Conservation (phyloP, 2,797 vertebrate genomes). For the Argya squamiceps region DNA sequence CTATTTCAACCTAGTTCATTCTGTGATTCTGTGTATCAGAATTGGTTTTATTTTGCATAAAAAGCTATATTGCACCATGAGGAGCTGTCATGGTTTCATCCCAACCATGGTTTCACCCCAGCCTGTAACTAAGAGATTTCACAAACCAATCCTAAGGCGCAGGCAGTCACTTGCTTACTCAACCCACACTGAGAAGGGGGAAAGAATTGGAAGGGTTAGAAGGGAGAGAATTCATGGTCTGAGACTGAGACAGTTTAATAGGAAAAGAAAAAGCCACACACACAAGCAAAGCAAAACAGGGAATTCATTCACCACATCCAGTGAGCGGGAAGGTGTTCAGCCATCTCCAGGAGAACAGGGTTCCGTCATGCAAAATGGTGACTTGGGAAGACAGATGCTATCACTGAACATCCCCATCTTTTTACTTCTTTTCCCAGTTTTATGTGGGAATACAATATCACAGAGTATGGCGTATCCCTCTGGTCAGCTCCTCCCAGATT, state of each 20-base stretch:
- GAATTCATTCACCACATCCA: not conserved
- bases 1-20: not conserved
- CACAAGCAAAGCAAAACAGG: not conserved
- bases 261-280: accelerated
- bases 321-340: not conserved
- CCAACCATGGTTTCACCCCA: not conserved
- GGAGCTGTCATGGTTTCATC: not conserved
- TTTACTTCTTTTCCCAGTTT: not conserved
- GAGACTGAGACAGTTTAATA: not conserved
- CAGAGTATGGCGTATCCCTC: not conserved
- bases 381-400: not conserved
- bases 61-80: not conserved
- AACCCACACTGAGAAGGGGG: accelerated
- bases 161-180: not conserved
- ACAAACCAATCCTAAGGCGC: not conserved
- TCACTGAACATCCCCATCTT: accelerated
- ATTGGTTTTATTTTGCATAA: not conserved
- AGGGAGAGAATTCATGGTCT: not conserved
- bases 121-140: not conserved
- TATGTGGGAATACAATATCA: accelerated
- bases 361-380: accelerated
- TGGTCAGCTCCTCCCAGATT: not conserved
- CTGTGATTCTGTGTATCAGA: not conserved
- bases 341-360: not conserved
- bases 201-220: not conserved